Evolutionary conservation across 1,140 invertebrate species (phyloP).

Genomic region (Gonioctena quinquepunctata): DNA sequence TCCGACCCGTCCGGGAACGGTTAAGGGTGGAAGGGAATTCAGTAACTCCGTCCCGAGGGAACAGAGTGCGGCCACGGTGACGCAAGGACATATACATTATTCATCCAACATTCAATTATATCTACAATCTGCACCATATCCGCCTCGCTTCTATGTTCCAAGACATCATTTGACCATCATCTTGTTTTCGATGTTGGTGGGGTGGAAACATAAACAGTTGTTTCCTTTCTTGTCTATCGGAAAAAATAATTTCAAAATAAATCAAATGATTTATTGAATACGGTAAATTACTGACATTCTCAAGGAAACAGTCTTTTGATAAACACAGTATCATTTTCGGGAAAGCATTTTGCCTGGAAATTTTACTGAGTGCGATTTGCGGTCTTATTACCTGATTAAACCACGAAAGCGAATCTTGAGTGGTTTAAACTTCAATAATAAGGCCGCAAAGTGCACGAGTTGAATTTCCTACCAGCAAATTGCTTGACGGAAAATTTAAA

Average conservation of each 20-base stretch:
- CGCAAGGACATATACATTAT: slow-evolving; percentile 42
- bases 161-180: slow-evolving; percentile 1
- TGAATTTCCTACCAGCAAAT: too few species aligned
- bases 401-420: too few species aligned
- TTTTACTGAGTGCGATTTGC: too few species aligned
- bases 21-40: slow-evolving; percentile 23
- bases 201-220: slow-evolving; percentile 11
- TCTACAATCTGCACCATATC: slow-evolving; percentile 38
- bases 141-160: neutral
- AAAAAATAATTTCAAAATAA: neutral
- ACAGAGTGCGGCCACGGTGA: slow-evolving; percentile 26
- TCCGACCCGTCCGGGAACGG: slow-evolving; percentile 16
- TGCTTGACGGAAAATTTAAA: too few species aligned
- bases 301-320: too few species aligned
- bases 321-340: too few species aligned
- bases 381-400: too few species aligned
- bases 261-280: neutral
- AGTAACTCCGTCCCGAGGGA: slow-evolving; percentile 41
- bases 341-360: too few species aligned
- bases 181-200: slow-evolving; percentile 3
- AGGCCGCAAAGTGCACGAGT: too few species aligned
- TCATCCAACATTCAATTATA: slow-evolving; percentile 47
- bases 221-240: neutral
- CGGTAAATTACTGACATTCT: too few species aligned
- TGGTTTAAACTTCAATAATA: too few species aligned